phyloP scores from a whole-genome alignment of 2,888 invertebrate species.

The Amblyjoppa proteus region DNA sequence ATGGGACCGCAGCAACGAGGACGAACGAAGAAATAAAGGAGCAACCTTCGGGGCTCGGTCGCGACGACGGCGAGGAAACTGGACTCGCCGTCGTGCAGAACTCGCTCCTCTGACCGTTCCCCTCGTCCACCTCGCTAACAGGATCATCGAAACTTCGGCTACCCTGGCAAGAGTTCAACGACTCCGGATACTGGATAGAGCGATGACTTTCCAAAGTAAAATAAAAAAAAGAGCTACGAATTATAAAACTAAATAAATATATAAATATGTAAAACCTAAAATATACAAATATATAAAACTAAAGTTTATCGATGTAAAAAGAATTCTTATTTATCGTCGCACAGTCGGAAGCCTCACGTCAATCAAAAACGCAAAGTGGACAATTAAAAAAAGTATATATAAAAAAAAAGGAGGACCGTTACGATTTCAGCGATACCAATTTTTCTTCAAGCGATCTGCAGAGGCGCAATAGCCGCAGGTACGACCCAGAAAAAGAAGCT shows the following conservation, averaged over 20 bases:
- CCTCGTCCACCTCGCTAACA: conserved; percentile 45
- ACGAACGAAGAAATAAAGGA: conserved; percentile 59
- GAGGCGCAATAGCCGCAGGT: conserved; percentile 39
- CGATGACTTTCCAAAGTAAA: neutral
- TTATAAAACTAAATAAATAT: neutral
- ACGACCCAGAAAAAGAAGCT: conserved; percentile 71
- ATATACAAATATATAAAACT: neutral
- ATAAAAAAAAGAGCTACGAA: neutral
- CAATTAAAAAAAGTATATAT: neutral
- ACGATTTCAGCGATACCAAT: conserved; percentile 27
- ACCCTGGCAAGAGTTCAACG: conserved; percentile 49
- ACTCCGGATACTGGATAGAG: conserved; percentile 35
- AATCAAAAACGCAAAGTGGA: neutral
- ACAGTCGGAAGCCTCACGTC: neutral
- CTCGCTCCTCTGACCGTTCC: conserved; percentile 39
- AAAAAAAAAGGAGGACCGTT: neutral
- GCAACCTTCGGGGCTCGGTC: conserved; percentile 67
- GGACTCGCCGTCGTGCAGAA: conserved; percentile 64
- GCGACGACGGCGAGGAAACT: conserved; percentile 60
- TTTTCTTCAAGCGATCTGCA: conserved; percentile 30
- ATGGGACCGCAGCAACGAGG: conserved; percentile 61
- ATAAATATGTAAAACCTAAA: too few species aligned
- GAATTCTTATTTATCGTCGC: neutral
- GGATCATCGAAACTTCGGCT: conserved; percentile 53
- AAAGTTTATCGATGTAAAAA: neutral